phyloP scores from a whole-genome alignment of 2,888 invertebrate genomes.

The Epiblema foenella region DNA sequence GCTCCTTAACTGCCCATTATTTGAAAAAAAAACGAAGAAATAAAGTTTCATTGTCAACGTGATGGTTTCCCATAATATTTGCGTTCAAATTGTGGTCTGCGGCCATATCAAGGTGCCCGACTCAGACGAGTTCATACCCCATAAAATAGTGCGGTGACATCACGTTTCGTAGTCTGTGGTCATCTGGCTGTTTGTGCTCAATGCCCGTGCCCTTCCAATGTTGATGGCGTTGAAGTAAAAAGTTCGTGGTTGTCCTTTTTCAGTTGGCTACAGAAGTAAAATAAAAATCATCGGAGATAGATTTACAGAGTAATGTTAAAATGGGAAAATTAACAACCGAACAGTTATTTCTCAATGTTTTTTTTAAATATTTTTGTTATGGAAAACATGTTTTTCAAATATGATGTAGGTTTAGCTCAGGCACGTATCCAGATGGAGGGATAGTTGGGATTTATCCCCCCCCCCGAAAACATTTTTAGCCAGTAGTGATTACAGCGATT shows the following conservation, averaged over 20 bases:
- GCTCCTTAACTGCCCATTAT: constrained; percentile 16
- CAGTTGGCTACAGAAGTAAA: background rate
- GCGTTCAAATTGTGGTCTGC: constrained; percentile 56
- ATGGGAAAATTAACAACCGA: too few species aligned
- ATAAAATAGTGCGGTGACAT: constrained; percentile 60
- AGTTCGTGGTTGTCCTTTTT: constrained; percentile 10
- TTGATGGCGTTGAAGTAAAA: background rate
- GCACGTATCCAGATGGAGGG: too few species aligned
- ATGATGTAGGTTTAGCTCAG: too few species aligned
- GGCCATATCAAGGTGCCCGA: constrained; percentile 62
- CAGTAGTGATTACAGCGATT: too few species aligned
- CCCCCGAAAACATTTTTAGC: too few species aligned
- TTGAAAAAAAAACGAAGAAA: constrained; percentile 6
- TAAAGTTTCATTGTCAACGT: constrained; percentile 34
- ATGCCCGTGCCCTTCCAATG: background rate
- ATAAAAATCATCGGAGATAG: background rate
- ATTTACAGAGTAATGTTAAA: background rate
- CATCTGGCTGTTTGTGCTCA: constrained; percentile 11
- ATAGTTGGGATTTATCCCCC: too few species aligned
- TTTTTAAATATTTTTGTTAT: too few species aligned
- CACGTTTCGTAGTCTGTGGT: constrained; percentile 37
- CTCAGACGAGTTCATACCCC: constrained; percentile 64
- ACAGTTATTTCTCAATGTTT: too few species aligned
- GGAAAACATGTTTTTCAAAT: too few species aligned
- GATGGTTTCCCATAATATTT: constrained; percentile 61